Percentiles rank a stretch among this genome's conserved stretches.
Evolutionary conservation across 2,797 vertebrate genomes (phyloP).

Genomic region (Acanthornis magna): DNA sequence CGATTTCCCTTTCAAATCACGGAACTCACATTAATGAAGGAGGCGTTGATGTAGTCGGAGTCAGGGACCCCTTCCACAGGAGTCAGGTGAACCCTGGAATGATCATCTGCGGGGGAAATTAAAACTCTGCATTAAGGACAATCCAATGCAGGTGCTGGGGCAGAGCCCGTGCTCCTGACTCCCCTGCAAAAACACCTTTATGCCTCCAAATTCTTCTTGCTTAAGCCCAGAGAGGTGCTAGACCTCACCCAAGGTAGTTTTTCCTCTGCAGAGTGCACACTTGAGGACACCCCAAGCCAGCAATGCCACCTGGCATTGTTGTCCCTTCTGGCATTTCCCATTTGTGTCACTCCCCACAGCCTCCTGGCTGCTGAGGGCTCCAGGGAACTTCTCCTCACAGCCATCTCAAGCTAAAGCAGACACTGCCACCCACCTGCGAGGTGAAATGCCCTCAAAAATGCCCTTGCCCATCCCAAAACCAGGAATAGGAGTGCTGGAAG

Average conservation of each 20-base stretch:
- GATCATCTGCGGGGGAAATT: slow-evolving; percentile 84
- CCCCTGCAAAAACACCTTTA: neutral
- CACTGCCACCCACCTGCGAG: neutral
- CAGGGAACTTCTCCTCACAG: neutral
- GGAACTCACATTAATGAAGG: slow-evolving; percentile 93
- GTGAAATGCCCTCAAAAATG: neutral
- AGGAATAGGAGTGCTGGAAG: neutral
- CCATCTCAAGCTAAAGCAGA: neutral
- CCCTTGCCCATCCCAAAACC: neutral
- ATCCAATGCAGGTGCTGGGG: neutral
- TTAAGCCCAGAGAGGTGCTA: neutral
- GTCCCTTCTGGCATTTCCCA: neutral
- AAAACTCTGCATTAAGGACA: neutral
- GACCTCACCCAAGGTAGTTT: neutral
- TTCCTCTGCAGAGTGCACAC: neutral
- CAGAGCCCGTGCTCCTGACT: accelerated
- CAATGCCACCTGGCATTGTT: neutral
- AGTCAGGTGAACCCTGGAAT: slow-evolving; percentile 93
- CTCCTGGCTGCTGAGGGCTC: neutral
- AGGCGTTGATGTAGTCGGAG: slow-evolving; percentile 97
- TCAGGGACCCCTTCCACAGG: slow-evolving; percentile 95
- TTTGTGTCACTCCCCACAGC: accelerated
- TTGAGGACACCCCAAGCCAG: neutral
- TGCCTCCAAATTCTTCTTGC: neutral
- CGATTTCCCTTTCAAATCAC: neutral